A percentile compares a stretch with the other conserved stretches of the same genome.
Evolutionary conservation across 2,888 invertebrate species (phyloP).

Genomic region (Apocheima hispidaria): DNA sequence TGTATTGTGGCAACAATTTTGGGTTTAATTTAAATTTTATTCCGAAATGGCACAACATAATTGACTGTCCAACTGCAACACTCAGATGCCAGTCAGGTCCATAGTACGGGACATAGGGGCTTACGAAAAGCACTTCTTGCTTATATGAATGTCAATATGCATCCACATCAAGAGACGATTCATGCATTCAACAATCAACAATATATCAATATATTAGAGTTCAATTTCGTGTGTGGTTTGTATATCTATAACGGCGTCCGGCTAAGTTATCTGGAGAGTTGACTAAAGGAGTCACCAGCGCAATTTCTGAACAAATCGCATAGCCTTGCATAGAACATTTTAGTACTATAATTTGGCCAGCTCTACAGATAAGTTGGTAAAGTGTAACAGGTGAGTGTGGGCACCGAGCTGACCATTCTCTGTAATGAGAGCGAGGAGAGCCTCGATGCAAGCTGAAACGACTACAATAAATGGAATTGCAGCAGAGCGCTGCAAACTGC

Average conservation of each 20-base stretch:
- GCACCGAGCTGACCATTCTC: slow-evolving; percentile 34
- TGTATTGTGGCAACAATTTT: no score
- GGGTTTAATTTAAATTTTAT: no score
- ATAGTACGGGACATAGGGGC: slow-evolving; percentile 8
- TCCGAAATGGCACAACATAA: no score
- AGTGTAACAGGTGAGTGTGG: slow-evolving; percentile 39
- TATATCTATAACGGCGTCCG: not conserved
- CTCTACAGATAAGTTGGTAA: not conserved
- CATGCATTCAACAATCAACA: not conserved
- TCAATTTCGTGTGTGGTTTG: not conserved
- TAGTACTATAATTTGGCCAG: not conserved
- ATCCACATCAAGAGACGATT: not conserved
- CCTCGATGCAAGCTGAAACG: slow-evolving; percentile 35
- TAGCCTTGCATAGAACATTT: not conserved
- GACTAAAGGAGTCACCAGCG: not conserved
- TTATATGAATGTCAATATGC: slow-evolving; percentile 17
- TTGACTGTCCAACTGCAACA: not conserved
- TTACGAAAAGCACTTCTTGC: slow-evolving; percentile 15
- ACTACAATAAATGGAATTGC: slow-evolving; percentile 44
- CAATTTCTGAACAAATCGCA: no score
- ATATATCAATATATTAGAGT: not conserved
- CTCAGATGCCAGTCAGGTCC: not conserved
- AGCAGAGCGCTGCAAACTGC: slow-evolving; percentile 26
- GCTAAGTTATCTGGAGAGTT: not conserved
- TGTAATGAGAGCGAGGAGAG: slow-evolving; percentile 40